Percentiles rank a stretch among this genome's conserved stretches.
phyloP scores from a whole-genome alignment of 2,113 vertebrate genomes.

The Fregetta grallaria region DNA sequence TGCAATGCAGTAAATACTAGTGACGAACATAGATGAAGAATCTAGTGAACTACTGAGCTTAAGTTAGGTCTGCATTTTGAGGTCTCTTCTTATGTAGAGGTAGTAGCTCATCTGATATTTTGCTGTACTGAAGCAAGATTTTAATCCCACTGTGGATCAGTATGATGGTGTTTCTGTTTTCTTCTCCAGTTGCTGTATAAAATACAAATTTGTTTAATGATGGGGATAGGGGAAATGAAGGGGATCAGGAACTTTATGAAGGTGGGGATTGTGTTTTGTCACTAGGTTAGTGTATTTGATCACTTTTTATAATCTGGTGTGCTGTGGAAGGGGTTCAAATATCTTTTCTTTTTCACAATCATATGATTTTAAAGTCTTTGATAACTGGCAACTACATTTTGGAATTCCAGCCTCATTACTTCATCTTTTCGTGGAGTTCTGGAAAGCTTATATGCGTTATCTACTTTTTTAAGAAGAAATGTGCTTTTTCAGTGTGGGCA shows the following conservation, averaged over 20 bases:
- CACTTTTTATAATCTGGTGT: neutral
- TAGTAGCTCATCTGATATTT: neutral
- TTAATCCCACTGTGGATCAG: neutral
- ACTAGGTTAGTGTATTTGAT: neutral
- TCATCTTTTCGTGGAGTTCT: neutral
- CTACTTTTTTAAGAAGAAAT: neutral
- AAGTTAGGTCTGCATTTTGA: neutral
- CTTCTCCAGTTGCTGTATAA: neutral
- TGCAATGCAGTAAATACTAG: neutral
- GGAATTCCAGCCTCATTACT: neutral
- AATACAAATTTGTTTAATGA: neutral
- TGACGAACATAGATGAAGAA: neutral
- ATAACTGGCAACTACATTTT: neutral
- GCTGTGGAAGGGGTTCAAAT: neutral
- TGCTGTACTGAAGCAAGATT: neutral
- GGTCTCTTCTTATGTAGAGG: neutral
- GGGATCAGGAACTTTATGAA: neutral
- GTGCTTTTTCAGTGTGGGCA: neutral
- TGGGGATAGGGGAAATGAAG: neutral
- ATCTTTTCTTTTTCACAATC: neutral
- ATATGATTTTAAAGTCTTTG: neutral
- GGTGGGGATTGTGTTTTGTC: neutral
- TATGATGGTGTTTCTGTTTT: neutral
- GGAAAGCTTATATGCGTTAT: neutral
- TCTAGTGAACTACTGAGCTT: neutral